These are phyloP conservation scores for Allobates femoralis DNA, from an alignment of 2,797 vertebrate species.

Conservation along the genomic window DNA sequence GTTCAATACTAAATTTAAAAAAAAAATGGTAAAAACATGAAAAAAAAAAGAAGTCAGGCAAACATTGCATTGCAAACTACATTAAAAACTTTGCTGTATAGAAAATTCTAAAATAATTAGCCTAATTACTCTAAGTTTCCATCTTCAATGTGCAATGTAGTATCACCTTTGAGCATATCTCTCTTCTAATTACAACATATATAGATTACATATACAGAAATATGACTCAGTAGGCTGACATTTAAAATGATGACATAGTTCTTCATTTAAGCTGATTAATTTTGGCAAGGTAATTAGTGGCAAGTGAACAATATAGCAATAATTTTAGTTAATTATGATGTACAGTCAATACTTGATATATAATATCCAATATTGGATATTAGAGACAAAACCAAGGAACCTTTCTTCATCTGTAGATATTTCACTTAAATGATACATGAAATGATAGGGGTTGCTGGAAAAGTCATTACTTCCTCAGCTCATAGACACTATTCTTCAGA, in stretches of 20 bases:
- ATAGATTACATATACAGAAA: neutral
- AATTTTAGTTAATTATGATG: constrained; percentile 31
- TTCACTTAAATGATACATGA: constrained; percentile 45
- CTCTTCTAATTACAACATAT: neutral
- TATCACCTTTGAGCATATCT: neutral
- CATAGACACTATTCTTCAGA: constrained; percentile 25
- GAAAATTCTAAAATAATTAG: neutral
- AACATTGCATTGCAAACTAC: neutral
- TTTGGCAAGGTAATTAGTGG: constrained; percentile 2
- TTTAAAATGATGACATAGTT: constrained; percentile 1
- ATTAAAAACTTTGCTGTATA: neutral
- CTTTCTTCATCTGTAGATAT: constrained; percentile 33
- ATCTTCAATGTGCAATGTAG: neutral
- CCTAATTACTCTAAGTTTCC: neutral
- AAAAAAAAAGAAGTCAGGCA: too few relatives aligned
- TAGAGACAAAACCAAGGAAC: neutral
- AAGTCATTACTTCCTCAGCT: constrained; percentile 1
- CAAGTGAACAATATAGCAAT: constrained; percentile 29
- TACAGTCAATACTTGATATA: constrained; percentile 35
- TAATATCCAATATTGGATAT: constrained; percentile 13
- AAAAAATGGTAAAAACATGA: too few relatives aligned
- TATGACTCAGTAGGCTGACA: constrained; percentile 8
- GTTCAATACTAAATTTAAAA: too few relatives aligned
- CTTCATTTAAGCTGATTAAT: constrained; percentile 25
- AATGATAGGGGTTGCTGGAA: constrained; percentile 27